Evolutionary conservation across 2,888 invertebrate species (phyloP), one percentile per base, ranked within the genome.

Genomic region (Monoplex corrugatus): DNA sequence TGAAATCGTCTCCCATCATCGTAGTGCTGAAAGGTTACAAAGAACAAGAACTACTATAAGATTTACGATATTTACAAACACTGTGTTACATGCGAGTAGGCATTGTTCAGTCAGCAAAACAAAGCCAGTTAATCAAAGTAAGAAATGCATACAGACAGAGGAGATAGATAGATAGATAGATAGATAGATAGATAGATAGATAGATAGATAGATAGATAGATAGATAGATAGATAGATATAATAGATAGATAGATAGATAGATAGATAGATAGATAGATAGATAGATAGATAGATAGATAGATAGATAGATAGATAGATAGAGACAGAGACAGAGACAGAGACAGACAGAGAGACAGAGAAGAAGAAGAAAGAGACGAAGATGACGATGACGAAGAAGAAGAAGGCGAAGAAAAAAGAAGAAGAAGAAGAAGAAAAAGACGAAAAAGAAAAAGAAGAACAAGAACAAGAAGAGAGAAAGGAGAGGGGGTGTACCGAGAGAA

Each of bases 341-440:
- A 68, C 6, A 68, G 8, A 5, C 6, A 28, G 2, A 68, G 8
- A 0, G n/a, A n/a, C 23, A 68, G 0, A 68, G n/a, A 68, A 0
- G 2, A 19, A 68, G 68, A 68, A 68, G n/a, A 50, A 6, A 50
- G 50, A 16, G 50, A 50, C 19, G 50, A 13, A 50, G 19, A 8
- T 13, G 50, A 50, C 6, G 16, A 50, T 50, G 50, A 50, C 10
- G 50, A 6, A 50, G 50, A 16, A 16, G 50, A 50, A 50, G 16
- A 50, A 68, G 57, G 0, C 13, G 57, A 57, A 57, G 57, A 57
- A 57, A 57, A 13, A 57, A 57, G 57, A 57, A 57, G 57, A 57
- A 57, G 57, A 57, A 57, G 57, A 57, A 40, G 83, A 43, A 83
- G 43, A 83, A n/a, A n/a, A 83, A 83, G 83, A 83, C n/a, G 43